These are phyloP conservation scores for Andrena marginata DNA, from an alignment of 2,888 invertebrate species.

Conservation along the genomic window DNA sequence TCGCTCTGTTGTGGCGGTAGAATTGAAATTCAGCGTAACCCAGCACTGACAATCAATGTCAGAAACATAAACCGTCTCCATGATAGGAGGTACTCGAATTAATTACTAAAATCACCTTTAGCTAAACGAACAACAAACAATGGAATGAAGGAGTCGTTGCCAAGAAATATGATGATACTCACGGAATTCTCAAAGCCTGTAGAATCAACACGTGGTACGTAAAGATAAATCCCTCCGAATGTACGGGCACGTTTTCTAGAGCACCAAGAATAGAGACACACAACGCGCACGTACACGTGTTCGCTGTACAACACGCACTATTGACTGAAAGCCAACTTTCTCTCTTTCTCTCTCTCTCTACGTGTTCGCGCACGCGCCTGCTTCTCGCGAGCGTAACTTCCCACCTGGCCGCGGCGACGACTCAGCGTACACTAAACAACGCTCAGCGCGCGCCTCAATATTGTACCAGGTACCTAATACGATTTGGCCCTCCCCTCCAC, in stretches of 20 bases:
- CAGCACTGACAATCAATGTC: too few species aligned
- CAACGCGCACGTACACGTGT: slow-evolving; percentile 39
- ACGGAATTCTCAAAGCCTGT: slow-evolving; percentile 7
- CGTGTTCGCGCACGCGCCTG: background rate
- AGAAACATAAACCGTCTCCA: too few species aligned
- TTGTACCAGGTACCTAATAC: background rate
- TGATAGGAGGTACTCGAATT: too few species aligned
- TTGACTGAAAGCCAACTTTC: slow-evolving; percentile 14
- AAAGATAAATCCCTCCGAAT: background rate
- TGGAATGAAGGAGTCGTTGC: background rate
- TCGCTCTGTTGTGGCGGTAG: too few species aligned
- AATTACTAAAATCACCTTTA: background rate
- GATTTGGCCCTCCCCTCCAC: background rate
- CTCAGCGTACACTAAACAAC: slow-evolving; percentile 26
- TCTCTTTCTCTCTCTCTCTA: background rate
- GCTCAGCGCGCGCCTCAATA: background rate
- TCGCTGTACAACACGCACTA: slow-evolving; percentile 8
- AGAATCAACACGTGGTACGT: background rate
- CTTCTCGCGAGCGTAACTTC: too few species aligned
- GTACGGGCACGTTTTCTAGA: slow-evolving; percentile 52
- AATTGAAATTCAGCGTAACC: too few species aligned
- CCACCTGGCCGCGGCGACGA: slow-evolving; percentile 5
- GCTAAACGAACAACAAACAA: background rate
- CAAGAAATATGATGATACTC: background rate
- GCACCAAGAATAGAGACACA: slow-evolving; percentile 29